Evolutionary conservation across 1,140 invertebrate species (phyloP).

Genomic region (Oncopeltus fasciatus): DNA sequence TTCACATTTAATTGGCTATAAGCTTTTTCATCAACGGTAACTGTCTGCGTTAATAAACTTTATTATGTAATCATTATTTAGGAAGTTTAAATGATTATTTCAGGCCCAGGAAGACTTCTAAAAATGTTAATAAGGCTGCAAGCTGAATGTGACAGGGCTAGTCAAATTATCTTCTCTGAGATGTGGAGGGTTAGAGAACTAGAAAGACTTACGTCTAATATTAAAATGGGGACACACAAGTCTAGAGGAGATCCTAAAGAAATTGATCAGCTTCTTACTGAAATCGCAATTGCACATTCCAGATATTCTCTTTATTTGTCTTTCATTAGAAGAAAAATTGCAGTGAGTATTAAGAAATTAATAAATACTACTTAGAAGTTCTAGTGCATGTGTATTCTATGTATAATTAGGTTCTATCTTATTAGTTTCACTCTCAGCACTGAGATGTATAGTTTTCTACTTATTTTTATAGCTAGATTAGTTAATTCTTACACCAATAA

Average conservation of each 20-base stretch:
- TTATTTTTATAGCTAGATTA: too few species aligned
- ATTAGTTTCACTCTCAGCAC: too few species aligned
- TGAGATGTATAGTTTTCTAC: too few species aligned
- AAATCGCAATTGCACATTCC: conserved; percentile 83
- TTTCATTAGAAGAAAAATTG: conserved; percentile 37
- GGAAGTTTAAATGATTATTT: too few species aligned
- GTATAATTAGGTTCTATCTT: too few species aligned
- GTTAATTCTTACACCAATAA: too few species aligned
- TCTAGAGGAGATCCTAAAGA: conserved; percentile 60
- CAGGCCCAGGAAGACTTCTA: conserved; percentile 55
- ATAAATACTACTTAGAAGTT: too few species aligned
- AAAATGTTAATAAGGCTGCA: conserved; percentile 59
- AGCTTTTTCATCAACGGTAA: too few species aligned
- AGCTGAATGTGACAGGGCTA: conserved; percentile 71
- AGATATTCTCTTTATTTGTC: conserved; percentile 78
- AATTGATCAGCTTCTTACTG: conserved; percentile 74
- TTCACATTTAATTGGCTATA: too few species aligned
- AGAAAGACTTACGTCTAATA: conserved; percentile 45
- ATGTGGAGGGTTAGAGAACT: conserved; percentile 63
- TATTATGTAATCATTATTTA: too few species aligned
- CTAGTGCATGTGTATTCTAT: too few species aligned
- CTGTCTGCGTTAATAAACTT: too few species aligned
- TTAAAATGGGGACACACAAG: conserved; percentile 37
- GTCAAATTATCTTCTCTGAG: conserved; percentile 52
- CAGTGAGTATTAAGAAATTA: conserved; percentile 5